These are phyloP conservation scores for Tautogolabrus adspersus DNA, from an alignment of 2,113 vertebrate genomes.

Conservation along the genomic window DNA sequence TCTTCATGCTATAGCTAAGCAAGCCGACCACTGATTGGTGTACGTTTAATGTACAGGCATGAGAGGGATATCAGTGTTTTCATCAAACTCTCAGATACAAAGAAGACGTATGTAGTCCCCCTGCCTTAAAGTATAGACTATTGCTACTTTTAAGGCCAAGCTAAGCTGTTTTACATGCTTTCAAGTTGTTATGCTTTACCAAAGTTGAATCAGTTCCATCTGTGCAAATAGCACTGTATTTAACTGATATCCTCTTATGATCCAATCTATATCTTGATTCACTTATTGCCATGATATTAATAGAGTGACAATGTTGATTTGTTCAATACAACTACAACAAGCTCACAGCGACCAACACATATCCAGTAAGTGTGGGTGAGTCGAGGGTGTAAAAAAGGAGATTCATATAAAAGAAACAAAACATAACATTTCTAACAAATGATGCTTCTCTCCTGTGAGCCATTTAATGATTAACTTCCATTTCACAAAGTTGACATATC, in stretches of 20 bases:
- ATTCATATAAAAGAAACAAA: slow-evolving; percentile 32
- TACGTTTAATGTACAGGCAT: too few relatives aligned
- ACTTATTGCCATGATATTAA: not conserved
- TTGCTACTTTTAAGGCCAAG: too few relatives aligned
- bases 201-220: not conserved
- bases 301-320: not conserved
- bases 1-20: too few relatives aligned
- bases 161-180: too few relatives aligned
- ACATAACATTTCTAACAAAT: slow-evolving; percentile 15
- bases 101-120: too few relatives aligned
- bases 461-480: slow-evolving; percentile 24
- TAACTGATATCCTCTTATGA: not conserved
- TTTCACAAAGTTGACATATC: not conserved
- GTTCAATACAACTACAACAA: slow-evolving; percentile 8
- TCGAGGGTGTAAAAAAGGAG: slow-evolving; percentile 14
- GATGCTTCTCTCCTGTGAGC: slow-evolving; percentile 1
- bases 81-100: too few relatives aligned
- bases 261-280: not conserved
- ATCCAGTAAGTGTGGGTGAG: slow-evolving; percentile 33
- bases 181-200: too few relatives aligned
- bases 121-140: too few relatives aligned
- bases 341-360: slow-evolving; percentile 10
- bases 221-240: not conserved
- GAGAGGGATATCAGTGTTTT: too few relatives aligned
- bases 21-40: too few relatives aligned